Evolutionary conservation across 2,797 vertebrate genomes (phyloP).

Genomic region (Gallinago nigripennis): DNA sequence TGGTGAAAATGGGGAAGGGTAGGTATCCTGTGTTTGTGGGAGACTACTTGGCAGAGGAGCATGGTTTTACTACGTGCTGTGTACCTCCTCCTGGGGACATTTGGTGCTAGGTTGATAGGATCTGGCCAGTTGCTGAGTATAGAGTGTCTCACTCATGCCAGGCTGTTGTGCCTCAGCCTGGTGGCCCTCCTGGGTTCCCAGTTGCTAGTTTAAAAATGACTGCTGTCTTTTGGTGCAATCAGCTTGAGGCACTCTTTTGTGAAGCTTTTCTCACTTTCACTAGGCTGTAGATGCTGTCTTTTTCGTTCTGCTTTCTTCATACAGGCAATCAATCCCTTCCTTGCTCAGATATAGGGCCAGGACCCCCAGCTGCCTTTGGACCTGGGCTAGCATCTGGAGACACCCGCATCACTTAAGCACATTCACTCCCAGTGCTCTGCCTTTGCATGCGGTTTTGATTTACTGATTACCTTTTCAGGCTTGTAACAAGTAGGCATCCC

Average conservation of each 20-base stretch:
- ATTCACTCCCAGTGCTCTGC: background rate
- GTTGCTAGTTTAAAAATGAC: background rate
- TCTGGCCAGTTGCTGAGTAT: background rate
- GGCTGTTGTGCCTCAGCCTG: background rate
- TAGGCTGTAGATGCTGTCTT: background rate
- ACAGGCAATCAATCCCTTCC: background rate
- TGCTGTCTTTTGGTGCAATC: background rate
- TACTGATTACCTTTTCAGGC: constrained; percentile 14
- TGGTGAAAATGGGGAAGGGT: background rate
- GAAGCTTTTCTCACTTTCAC: background rate
- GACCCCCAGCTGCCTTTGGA: background rate
- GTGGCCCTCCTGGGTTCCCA: background rate
- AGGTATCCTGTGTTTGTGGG: background rate
- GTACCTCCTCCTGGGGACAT: background rate
- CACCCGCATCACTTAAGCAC: background rate
- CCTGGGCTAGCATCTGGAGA: background rate
- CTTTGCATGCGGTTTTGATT: constrained; percentile 25
- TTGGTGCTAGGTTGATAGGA: background rate
- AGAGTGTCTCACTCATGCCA: background rate
- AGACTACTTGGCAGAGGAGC: background rate
- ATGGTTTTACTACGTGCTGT: background rate
- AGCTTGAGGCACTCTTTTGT: background rate
- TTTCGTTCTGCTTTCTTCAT: background rate
- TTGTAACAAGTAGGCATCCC: constrained; percentile 27
- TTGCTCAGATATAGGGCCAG: background rate